Percentiles rank a stretch among this genome's conserved stretches.
These are phyloP conservation scores for Penaeus indicus DNA, from an alignment of 1,140 invertebrate genomes.

Conservation along the genomic window DNA sequence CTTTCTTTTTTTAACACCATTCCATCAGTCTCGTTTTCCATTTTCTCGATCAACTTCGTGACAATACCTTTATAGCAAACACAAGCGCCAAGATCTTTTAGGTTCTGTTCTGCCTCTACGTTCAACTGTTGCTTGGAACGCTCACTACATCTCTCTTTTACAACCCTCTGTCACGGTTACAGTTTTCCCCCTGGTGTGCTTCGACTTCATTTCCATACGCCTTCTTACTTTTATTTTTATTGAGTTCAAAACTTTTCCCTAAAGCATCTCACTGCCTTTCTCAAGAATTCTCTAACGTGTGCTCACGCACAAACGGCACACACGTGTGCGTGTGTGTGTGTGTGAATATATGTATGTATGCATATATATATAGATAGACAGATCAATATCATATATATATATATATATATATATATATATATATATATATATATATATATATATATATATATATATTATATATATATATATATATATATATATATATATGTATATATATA, in stretches of 20 bases:
- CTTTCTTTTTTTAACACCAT: not conserved
- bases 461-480: not conserved
- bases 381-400: not conserved
- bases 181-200: too few relatives aligned
- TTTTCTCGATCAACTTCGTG: not conserved
- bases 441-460: conserved; percentile 16
- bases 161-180: too few relatives aligned
- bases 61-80: not conserved
- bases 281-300: not conserved
- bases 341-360: not conserved
- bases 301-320: not conserved
- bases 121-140: too few relatives aligned
- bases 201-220: too few relatives aligned
- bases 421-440: conserved; percentile 30
- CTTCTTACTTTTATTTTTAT: not conserved
- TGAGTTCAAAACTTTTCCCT: not conserved
- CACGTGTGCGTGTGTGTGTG: not conserved
- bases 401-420: not conserved
- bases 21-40: not conserved
- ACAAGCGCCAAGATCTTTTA: too few relatives aligned
- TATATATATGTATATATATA: not conserved
- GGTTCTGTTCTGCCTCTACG: too few relatives aligned
- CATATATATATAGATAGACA: not conserved
- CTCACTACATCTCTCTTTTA: too few relatives aligned
- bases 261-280: too few relatives aligned